Percentiles rank a stretch among this genome's conserved stretches.
These are phyloP conservation scores for Crocallis elinguaria DNA, from an alignment of 2,888 invertebrate genomes.

Conservation along the genomic window DNA sequence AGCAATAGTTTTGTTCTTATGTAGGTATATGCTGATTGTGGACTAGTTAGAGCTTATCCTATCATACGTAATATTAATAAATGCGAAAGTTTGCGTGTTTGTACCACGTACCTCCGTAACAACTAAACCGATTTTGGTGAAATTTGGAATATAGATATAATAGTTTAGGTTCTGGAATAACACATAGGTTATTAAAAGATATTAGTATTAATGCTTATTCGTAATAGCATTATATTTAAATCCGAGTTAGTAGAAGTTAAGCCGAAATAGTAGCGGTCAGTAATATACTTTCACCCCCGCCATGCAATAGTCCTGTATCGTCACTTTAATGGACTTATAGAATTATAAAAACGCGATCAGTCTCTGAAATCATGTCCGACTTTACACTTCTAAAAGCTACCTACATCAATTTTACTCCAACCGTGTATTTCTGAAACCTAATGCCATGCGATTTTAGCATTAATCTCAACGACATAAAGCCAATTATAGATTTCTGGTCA, in stretches of 20 bases:
- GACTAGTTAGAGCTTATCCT: too few species aligned
- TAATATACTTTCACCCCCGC: constrained; percentile 32
- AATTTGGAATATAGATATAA: too few species aligned
- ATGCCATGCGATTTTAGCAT: constrained; percentile 1
- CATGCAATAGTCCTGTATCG: constrained; percentile 34
- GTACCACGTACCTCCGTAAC: too few species aligned
- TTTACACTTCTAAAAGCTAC: constrained; percentile 23
- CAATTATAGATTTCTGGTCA: neutral
- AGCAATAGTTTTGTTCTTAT: too few species aligned
- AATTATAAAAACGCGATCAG: constrained; percentile 46
- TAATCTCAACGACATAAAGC: neutral
- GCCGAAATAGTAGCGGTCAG: constrained; percentile 16
- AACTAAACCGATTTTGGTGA: too few species aligned
- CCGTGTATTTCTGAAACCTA: constrained; percentile 10
- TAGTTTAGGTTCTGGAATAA: too few species aligned
- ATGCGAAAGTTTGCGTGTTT: too few species aligned
- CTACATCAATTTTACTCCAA: neutral
- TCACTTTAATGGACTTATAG: constrained; percentile 54
- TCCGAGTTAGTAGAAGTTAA: neutral
- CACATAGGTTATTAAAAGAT: too few species aligned
- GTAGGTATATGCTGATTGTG: too few species aligned
- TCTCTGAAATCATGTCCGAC: constrained; percentile 45
- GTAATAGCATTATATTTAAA: too few species aligned
- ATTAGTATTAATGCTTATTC: too few species aligned
- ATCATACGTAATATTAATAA: too few species aligned